These are phyloP conservation scores for Heterodera schachtii DNA, from an alignment of 1,140 invertebrate species.

Conservation along the genomic window DNA sequence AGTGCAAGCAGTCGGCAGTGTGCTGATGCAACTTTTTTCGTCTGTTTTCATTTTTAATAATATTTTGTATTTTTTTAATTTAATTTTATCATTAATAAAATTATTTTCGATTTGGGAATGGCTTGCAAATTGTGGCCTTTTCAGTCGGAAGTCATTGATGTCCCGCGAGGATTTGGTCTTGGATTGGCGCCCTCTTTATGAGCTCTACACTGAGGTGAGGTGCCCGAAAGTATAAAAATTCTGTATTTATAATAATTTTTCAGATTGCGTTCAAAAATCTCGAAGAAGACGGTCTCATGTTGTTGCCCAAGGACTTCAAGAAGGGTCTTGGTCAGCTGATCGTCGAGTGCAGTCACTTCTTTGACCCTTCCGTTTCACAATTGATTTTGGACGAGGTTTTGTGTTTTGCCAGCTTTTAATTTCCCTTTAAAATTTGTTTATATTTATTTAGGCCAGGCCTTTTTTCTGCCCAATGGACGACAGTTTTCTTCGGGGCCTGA, in stretches of 20 bases:
- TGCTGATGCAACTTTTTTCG: conserved; percentile 1
- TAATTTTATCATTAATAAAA: background rate
- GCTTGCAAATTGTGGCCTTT: conserved; percentile 28
- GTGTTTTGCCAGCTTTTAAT: conserved; percentile 25
- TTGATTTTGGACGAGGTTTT: conserved; percentile 82
- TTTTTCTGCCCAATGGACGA: conserved; percentile 76
- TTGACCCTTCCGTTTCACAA: conserved; percentile 76
- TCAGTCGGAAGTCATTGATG: conserved; percentile 77
- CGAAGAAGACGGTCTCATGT: conserved; percentile 63
- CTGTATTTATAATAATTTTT: conserved; percentile 8
- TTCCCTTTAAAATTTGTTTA: conserved; percentile 33
- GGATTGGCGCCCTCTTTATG: conserved; percentile 83
- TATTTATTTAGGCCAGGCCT: conserved; percentile 70
- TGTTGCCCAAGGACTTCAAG: conserved; percentile 71
- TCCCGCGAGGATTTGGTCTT: conserved; percentile 79
- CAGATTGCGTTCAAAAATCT: conserved; percentile 45
- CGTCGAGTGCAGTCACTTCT: conserved; percentile 70
- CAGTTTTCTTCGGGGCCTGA: conserved; percentile 72
- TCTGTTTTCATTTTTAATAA: no score
- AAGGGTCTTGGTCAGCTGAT: conserved; percentile 50
- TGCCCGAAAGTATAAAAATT: conserved; percentile 36
- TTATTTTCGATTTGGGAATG: conserved; percentile 23
- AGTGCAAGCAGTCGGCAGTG: conserved; percentile 69
- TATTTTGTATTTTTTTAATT: no score
- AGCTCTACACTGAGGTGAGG: conserved; percentile 70